Base-by-base conservation (phyloP, 2,797 vertebrate genomes). In the Lates japonicus region DNA sequence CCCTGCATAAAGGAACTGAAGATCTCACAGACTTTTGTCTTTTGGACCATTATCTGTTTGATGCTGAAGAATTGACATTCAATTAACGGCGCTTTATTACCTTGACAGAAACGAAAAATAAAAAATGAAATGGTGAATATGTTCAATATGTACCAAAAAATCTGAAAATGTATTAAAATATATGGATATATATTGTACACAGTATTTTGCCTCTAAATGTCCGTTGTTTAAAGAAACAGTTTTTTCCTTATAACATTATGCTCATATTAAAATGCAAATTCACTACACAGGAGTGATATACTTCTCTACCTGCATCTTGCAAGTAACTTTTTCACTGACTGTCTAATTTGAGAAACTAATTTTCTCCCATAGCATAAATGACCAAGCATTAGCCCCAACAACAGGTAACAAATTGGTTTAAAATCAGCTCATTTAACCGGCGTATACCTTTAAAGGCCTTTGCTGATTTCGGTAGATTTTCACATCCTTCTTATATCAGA, bases 181-280 rank as follows among this genome's bases (percentile, higher is more conserved):
- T 61, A 20, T 1, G 19, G 19, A 12, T 7, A 11, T 67, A 39
- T 67, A 37, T 54, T 39, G n/a, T n/a, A n/a, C n/a, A n/a, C n/a
- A n/a, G n/a, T 51, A 35, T 64, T 65, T 64, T 49, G 33, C 16
- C 39, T 69, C 8, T 12, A 60, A 66, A 12, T 35, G 51, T 58
- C 44, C 55, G 9, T 35, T 25, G 2, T 67, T 63, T 69, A 20
- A 11, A 60, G 71, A 76, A 22, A 58, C 58, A 3, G 33, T 66
- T 58, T 64, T 46, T 8, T 64, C 44, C 51, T 29, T 80, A 48
- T 67, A 33, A 69, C 54, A 67, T 69, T 33, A 73, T 58, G 17
- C 31, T 57, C 31, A 86, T n/a, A n/a, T 82, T 77, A 70, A 81
- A 79, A 79, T 83, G 64, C 64, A 76, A 78, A 83, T 87, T 58